A percentile compares a stretch with the other conserved stretches of the same genome.
phyloP scores from a whole-genome alignment of 2,797 vertebrate genomes.

The Pangasius krempfi region DNA sequence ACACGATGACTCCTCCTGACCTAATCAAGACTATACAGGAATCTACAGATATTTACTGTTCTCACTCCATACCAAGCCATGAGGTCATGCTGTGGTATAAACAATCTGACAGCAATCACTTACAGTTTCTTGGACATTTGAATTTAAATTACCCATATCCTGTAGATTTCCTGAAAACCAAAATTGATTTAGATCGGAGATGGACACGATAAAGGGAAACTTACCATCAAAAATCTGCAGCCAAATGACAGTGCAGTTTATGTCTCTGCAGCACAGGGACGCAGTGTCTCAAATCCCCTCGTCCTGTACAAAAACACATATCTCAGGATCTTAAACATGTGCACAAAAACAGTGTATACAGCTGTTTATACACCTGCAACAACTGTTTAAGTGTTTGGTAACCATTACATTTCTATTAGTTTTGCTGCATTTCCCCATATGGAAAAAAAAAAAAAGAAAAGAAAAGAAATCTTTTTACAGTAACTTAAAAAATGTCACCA shows the following conservation, averaged over 20 bases:
- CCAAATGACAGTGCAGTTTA: conserved; percentile 46
- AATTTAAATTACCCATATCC: not conserved
- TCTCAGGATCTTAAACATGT: not conserved
- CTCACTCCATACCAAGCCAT: not conserved
- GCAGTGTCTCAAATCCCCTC: conserved; percentile 50
- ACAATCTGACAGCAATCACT: not conserved
- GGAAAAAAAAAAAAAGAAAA: not conserved
- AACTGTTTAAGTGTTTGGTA: not conserved
- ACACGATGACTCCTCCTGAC: not conserved
- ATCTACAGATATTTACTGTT: conserved; percentile 5
- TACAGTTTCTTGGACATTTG: conserved; percentile 26
- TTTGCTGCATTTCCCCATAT: not conserved
- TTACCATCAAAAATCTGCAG: conserved; percentile 39
- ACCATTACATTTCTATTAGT: not conserved
- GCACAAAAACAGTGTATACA: not conserved
- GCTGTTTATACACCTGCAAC: not conserved
- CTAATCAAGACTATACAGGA: not conserved
- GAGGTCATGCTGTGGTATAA: conserved; percentile 23
- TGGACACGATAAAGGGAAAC: not conserved
- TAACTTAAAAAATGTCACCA: too few species aligned
- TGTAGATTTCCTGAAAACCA: conserved; percentile 1
- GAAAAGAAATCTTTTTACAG: too few species aligned
- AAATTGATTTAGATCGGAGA: conserved; percentile 7
- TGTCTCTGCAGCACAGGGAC: conserved; percentile 31
- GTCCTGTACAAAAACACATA: not conserved